These are phyloP conservation scores for Pseudopodoces humilis DNA, from an alignment of 2,113 vertebrate species.

Conservation along the genomic window DNA sequence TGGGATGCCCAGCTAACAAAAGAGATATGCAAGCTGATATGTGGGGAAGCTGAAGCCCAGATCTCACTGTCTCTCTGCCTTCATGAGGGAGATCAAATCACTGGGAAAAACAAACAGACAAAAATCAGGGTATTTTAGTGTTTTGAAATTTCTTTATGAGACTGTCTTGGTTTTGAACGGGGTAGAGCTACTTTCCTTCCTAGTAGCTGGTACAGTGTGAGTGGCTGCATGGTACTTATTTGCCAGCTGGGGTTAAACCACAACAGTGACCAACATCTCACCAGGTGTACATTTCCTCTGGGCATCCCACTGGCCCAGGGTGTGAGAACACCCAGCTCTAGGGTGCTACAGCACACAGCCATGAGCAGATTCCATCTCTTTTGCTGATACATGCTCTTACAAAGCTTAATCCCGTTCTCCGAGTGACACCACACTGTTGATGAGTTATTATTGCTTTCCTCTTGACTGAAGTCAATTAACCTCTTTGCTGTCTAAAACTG, in stretches of 20 bases:
- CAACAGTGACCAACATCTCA: not conserved
- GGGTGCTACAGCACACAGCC: not conserved
- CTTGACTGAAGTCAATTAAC: not conserved
- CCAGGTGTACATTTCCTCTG: not conserved
- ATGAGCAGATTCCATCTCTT: not conserved
- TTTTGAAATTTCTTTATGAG: not conserved
- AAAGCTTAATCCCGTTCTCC: not conserved
- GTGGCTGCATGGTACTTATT: not conserved
- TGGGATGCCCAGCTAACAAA: not conserved
- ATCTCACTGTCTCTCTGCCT: not conserved
- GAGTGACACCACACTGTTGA: not conserved
- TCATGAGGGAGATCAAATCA: not conserved
- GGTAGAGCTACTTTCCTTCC: not conserved
- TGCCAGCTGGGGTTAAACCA: not conserved
- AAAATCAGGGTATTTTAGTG: not conserved
- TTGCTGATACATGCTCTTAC: not conserved
- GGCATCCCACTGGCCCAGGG: not conserved
- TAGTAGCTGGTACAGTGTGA: not conserved
- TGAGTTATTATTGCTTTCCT: not conserved
- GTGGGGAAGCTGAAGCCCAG: not conserved
- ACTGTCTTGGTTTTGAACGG: not conserved
- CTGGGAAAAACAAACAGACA: not conserved
- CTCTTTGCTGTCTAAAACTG: fast-evolving
- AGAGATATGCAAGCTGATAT: fast-evolving
- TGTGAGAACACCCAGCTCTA: not conserved